Evolutionary conservation across 2,797 vertebrate species (phyloP), one percentile per base, ranked within the genome.

Genomic region (Notolepis coatsorum): DNA sequence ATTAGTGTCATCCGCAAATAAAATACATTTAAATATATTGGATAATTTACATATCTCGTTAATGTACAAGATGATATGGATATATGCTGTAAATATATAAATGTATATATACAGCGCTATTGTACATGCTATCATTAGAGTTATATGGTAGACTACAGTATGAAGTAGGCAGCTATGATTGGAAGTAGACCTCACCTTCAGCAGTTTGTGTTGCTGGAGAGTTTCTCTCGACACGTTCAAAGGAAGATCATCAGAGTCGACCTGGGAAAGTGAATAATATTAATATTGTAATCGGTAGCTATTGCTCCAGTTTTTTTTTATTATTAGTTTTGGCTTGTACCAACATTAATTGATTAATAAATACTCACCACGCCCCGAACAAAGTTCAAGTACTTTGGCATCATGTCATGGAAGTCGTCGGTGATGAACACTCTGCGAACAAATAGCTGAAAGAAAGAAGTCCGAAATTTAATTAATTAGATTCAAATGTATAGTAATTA

Each of bases 341-440:
- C 21, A 4, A 7, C 21, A 17, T 23, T 24, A 37, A 27, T 35
- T 35, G 2, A 50, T 5, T n/a, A n/a, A n/a, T n/a, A n/a, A 39
- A 47, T 12, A 94, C 95, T 93, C 84, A 96, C 95, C 84, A 96
- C 95, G 60, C 95, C 95, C 86, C 92, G 96, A 72, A 96, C 80
- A 0, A 96, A 96, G 65, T 96, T 96, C 13, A 96, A 92, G 7
- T 96, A 96, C 68, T 96, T 96, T 25, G 95, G 95, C 95, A 96
- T 96, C 95, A 96, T 96, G 53, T 96, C 95, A 54, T 96, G 94
- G 90, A 96, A 96, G 56, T 96, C 95, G 41, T 96, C 95, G 0
- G 95, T 96, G 82, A 96, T 96, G 85, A 96, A 96, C n/a, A 96
- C 95, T 73, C 95, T 89, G 39, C 77, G 78, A 33, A 84, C 81